Percentiles rank a stretch among this genome's conserved stretches.
phyloP scores from a whole-genome alignment of 2,888 invertebrate species.

The Nemotelus pantherinus region DNA sequence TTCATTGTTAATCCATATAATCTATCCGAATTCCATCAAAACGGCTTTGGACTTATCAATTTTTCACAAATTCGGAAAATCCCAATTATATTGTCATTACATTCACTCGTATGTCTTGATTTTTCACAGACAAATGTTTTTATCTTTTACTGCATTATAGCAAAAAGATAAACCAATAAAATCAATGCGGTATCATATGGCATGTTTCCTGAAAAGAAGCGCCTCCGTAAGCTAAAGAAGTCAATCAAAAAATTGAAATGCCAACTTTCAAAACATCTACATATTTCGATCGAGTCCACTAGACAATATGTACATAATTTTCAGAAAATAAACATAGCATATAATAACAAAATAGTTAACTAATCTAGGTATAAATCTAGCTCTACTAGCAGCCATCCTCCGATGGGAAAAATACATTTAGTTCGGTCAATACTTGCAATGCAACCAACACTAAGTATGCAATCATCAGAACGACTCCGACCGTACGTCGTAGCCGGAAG shows the following conservation, averaged over 20 bases:
- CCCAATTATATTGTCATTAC: neutral
- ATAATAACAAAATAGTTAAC: conserved; percentile 6
- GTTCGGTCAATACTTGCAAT: conserved; percentile 81
- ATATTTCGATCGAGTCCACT: too few species aligned
- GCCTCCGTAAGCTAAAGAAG: too few species aligned
- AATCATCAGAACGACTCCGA: conserved; percentile 73
- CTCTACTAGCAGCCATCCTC: conserved; percentile 29
- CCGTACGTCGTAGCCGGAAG: conserved; percentile 74
- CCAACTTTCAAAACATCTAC: too few species aligned
- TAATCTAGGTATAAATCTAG: neutral
- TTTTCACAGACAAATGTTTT: neutral
- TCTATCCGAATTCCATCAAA: neutral
- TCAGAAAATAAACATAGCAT: conserved; percentile 10
- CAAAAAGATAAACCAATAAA: neutral
- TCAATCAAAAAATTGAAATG: too few species aligned
- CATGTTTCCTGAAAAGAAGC: too few species aligned
- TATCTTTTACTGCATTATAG: conserved; percentile 3
- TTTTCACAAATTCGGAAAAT: neutral
- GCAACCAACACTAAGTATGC: conserved; percentile 78
- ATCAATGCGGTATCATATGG: too few species aligned
- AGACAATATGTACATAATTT: neutral
- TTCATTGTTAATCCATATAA: neutral
- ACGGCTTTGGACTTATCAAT: neutral
- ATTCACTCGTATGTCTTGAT: too few species aligned
- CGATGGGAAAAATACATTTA: conserved; percentile 73